A percentile compares a stretch with the other conserved stretches of the same genome.
Evolutionary conservation across 1,140 invertebrate genomes (phyloP).

Genomic region (Pseudachorutes palmiensis): DNA sequence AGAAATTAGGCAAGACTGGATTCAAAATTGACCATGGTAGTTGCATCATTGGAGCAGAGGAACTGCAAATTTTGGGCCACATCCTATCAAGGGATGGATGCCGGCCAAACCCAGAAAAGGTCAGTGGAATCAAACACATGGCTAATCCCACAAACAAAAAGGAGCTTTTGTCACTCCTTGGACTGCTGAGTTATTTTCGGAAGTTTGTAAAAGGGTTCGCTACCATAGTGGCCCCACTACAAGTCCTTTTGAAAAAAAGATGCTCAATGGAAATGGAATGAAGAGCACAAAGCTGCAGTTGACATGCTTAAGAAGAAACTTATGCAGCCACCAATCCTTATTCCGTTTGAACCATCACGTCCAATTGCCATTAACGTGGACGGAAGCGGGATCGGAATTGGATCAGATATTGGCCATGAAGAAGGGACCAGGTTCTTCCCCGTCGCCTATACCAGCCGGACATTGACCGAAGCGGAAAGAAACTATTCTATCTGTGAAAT

Average conservation of each 20-base stretch:
- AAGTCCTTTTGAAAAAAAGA: slow-evolving; percentile 1
- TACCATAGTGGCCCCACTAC: not conserved
- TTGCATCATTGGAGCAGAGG: slow-evolving; percentile 2
- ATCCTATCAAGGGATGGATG: slow-evolving; percentile 7
- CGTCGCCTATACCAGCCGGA: slow-evolving; percentile 45
- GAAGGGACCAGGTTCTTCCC: not conserved
- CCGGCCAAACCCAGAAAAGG: slow-evolving; percentile 3
- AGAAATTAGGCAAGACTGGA: slow-evolving; percentile 10
- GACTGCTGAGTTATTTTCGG: not conserved
- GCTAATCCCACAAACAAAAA: slow-evolving; percentile 4
- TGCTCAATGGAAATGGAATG: not conserved
- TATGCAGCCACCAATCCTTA: not conserved
- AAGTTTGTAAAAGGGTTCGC: slow-evolving; percentile 7
- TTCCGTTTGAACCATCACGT: not conserved
- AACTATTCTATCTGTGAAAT: slow-evolving; percentile 43
- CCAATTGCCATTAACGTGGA: not conserved
- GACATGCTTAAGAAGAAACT: not conserved
- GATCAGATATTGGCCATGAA: not conserved
- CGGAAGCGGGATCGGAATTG: not conserved
- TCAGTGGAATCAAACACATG: slow-evolving; percentile 13
- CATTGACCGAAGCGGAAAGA: slow-evolving; percentile 39
- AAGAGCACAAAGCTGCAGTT: not conserved
- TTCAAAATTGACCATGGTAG: slow-evolving; percentile 24
- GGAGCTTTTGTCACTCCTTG: not conserved
- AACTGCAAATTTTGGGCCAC: slow-evolving; percentile 24